A percentile compares a stretch with the other conserved stretches of the same genome.
phyloP scores from a whole-genome alignment of 2,888 invertebrate species.

The Trichogramma evanescens region DNA sequence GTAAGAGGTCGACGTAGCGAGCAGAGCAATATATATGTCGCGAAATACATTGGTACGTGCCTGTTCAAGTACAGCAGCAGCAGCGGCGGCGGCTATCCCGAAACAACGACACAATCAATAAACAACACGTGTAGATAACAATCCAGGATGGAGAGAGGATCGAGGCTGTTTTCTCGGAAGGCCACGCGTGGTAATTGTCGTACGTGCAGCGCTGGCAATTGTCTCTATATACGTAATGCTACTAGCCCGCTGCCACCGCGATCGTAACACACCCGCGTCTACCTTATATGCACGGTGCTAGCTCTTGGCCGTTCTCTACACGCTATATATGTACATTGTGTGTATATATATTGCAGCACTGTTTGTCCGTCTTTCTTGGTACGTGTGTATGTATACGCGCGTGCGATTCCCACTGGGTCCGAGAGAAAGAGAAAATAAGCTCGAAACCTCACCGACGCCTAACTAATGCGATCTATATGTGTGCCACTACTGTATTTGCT shows the following conservation, averaged over 20 bases:
- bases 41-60: too few relatives aligned
- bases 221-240: neutral
- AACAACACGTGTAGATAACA: constrained; percentile 47
- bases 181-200: constrained; percentile 39
- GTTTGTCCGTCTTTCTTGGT: too few relatives aligned
- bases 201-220: constrained; percentile 36
- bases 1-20: too few relatives aligned
- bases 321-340: too few relatives aligned
- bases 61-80: too few relatives aligned
- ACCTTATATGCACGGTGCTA: constrained; percentile 11
- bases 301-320: neutral
- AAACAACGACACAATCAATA: constrained; percentile 45
- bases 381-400: too few relatives aligned
- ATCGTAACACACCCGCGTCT: constrained; percentile 16
- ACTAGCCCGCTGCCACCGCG: constrained; percentile 9
- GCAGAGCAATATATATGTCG: too few relatives aligned
- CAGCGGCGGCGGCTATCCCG: constrained; percentile 17
- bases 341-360: too few relatives aligned
- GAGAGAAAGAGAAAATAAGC: neutral
- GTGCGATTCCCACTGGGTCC: too few relatives aligned
- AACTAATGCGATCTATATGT: neutral
- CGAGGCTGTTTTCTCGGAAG: constrained; percentile 41
- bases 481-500: neutral
- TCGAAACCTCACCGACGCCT: neutral
- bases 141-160: constrained; percentile 37